phyloP scores from a whole-genome alignment of 2,888 invertebrate species.

The Cetonia aurata region DNA sequence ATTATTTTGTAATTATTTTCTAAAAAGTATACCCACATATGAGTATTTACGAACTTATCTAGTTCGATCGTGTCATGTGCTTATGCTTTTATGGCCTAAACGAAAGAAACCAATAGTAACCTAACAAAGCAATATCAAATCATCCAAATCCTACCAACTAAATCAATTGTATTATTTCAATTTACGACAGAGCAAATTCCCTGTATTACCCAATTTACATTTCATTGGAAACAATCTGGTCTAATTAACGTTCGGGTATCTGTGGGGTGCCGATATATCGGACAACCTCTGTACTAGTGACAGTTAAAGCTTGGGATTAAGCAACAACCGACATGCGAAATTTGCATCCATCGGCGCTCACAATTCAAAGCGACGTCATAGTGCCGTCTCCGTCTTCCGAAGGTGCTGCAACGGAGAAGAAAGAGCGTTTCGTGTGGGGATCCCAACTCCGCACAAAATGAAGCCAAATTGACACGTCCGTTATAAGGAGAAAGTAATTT shows the following conservation, averaged over 20 bases:
- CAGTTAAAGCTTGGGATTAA: conserved; percentile 54
- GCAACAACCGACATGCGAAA: conserved; percentile 48
- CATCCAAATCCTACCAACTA: conserved; percentile 5
- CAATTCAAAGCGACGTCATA: conserved; percentile 38
- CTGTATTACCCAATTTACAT: conserved; percentile 50
- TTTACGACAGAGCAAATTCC: conserved; percentile 39
- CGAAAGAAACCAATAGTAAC: background rate
- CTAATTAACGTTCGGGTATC: conserved; percentile 52
- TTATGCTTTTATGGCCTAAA: too few relatives aligned
- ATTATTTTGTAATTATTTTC: too few relatives aligned
- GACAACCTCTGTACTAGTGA: conserved; percentile 52
- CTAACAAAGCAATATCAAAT: conserved; percentile 5
- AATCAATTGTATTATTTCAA: conserved; percentile 37
- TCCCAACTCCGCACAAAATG: conserved; percentile 42
- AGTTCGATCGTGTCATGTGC: too few relatives aligned
- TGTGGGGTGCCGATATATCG: conserved; percentile 55
- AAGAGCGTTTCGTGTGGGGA: conserved; percentile 9
- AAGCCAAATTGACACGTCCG: conserved; percentile 54
- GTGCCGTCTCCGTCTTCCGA: conserved; percentile 19
- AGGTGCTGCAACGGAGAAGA: conserved; percentile 10
- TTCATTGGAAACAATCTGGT: conserved; percentile 52
- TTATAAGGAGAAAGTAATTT: conserved; percentile 52
- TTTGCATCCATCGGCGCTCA: conserved; percentile 53
- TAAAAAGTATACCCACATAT: too few relatives aligned
- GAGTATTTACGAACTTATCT: too few relatives aligned